Conservation (phyloP, 2,113 vertebrate species). For the Mungos mungo region DNA sequence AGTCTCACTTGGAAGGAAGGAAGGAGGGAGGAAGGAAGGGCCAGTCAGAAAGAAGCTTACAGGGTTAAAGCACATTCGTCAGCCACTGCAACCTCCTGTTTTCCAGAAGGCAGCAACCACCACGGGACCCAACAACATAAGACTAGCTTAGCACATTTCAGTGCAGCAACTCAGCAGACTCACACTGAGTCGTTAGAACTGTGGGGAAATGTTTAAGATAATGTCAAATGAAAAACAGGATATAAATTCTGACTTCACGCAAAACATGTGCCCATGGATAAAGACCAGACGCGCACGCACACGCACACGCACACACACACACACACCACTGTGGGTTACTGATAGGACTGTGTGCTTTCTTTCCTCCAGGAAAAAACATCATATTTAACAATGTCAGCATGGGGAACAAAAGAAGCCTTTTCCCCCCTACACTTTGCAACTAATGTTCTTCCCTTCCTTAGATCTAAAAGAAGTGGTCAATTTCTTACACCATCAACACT, state of each 20-base stretch:
- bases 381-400: not conserved
- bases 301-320: not conserved
- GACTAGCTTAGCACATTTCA: slow-evolving; percentile 31
- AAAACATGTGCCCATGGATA: not conserved
- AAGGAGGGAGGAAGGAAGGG: not conserved
- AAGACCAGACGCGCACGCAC: not conserved
- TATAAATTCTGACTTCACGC: not conserved
- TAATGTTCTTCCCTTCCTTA: not conserved
- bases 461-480: not conserved
- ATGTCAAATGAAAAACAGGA: slow-evolving; percentile 65
- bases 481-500: not conserved
- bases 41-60: not conserved
- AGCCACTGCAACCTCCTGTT: not conserved
- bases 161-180: not conserved
- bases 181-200: not conserved
- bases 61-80: slow-evolving; percentile 1
- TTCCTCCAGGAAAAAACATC: not conserved
- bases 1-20: not conserved
- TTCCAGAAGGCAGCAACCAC: slow-evolving; percentile 37
- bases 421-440: not conserved
- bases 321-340: not conserved
- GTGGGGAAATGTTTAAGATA: slow-evolving; percentile 22
- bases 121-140: not conserved
- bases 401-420: not conserved
- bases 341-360: not conserved